Evolutionary conservation across 2,113 vertebrate genomes (phyloP), one percentile per base, ranked within the genome.

Genomic region (Platycercus adscitus): DNA sequence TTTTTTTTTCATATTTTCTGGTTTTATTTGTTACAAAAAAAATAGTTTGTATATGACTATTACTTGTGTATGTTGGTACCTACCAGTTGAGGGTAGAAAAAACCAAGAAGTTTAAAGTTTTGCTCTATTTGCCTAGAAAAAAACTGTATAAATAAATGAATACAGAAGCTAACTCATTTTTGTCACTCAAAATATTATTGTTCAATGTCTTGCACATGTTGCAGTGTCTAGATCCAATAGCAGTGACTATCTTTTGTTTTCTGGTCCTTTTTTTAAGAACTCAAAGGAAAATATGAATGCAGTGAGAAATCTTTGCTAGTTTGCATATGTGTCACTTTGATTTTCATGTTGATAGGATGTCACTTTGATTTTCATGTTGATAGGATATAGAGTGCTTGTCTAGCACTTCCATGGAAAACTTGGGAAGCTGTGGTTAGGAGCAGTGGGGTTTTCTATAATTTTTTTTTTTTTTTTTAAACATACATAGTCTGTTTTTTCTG

Each of bases 401-500:
- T 33, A 50, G 15, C 16, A 33, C 18, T 81, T 92, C 0, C 11
- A 52, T 60, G 39, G 33, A 60, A 93, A 76, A 17, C 35, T 0
- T 23, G 7, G 9, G 49, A 44, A 47, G 11, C 56, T 82, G 25
- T 72, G 35, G 3, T n/a, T 60, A 77, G 23, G 29, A 65, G 14
- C 13, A 29, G 11, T 44, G 46, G 6, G 1, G 11, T 78, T 24
- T 92, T 87, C 39, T 71, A 1, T 23, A 1, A 53, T 17, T 53
- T 21, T 29, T 13, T 8, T 31, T 23, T 13, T n/a, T n/a, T 33
- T 50, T 58, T 76, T 75, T 18, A 19, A 88, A 53, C 7, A 13
- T 2, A 24, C 1, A 0, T 55, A 33, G 10, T 58, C 10, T 58
- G 5, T 72, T 82, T 81, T 84, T 18, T 66, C 0, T 56, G 25